A percentile compares a stretch with the other conserved stretches of the same genome.
Evolutionary conservation across 2,888 invertebrate species (phyloP).

Genomic region (Sussaba pulchella): DNA sequence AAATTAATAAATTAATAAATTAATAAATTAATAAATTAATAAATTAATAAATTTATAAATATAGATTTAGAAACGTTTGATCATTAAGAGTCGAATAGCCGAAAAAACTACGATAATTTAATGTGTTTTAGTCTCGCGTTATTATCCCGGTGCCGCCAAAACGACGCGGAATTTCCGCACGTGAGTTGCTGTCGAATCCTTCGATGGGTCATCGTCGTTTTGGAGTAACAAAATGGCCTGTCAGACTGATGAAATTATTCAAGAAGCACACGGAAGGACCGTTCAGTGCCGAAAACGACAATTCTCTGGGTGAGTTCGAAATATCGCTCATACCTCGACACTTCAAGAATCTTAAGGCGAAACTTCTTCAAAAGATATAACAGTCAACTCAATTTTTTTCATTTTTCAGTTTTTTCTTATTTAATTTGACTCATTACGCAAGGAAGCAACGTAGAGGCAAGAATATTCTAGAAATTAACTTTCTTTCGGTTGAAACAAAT

Average conservation of each 20-base stretch:
- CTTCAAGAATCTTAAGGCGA: not conserved
- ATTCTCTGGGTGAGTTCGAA: conserved; percentile 32
- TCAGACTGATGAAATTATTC: not conserved
- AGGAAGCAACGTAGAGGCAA: no score
- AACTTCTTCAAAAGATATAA: not conserved
- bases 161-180: not conserved
- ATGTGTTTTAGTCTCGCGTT: not conserved
- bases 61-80: no score
- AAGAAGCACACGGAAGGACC: conserved; percentile 9
- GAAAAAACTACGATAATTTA: not conserved
- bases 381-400: not conserved
- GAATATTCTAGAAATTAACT: no score
- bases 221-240: conserved; percentile 7
- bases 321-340: not conserved
- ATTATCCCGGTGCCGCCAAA: conserved; percentile 6
- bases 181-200: not conserved
- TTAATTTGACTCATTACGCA: no score
- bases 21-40: no score
- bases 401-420: no score
- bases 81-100: no score
- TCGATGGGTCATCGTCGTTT: not conserved
- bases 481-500: no score
- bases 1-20: no score
- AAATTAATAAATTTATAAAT: no score
- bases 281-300: conserved; percentile 36